Percentiles rank a stretch among this genome's conserved stretches.
phyloP scores from a whole-genome alignment of 2,113 vertebrate genomes.

The Vulpes vulpes region DNA sequence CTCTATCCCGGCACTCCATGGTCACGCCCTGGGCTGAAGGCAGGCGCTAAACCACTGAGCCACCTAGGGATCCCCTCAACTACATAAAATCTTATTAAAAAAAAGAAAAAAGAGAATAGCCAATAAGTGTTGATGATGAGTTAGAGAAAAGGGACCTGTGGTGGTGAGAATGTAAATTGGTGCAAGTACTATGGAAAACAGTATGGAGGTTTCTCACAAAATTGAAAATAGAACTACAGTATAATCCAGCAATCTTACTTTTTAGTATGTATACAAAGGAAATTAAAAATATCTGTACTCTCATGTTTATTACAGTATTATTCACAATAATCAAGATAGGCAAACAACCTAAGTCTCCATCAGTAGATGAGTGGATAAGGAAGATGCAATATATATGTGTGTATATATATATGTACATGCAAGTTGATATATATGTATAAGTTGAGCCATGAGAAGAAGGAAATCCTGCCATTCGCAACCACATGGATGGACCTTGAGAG shows the following conservation, averaged over 20 bases:
- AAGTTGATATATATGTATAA: background rate
- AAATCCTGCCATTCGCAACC: background rate
- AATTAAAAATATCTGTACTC: background rate
- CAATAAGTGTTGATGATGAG: background rate
- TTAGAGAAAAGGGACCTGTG: background rate
- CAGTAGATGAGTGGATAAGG: background rate
- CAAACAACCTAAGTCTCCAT: background rate
- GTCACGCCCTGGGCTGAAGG: too few species aligned
- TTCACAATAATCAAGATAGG: background rate
- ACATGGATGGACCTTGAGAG: background rate
- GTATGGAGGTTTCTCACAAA: background rate
- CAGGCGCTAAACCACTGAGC: too few species aligned
- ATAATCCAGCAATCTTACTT: background rate
- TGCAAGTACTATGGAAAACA: background rate
- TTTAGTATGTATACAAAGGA: background rate
- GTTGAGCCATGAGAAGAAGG: background rate
- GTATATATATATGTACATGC: background rate
- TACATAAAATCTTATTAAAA: too few species aligned
- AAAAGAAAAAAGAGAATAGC: too few species aligned
- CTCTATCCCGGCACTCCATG: too few species aligned
- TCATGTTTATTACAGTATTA: background rate
- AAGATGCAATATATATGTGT: background rate
- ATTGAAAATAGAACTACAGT: background rate
- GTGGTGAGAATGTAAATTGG: background rate
- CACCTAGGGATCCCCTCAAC: too few species aligned